Conservation (phyloP, 2,888 invertebrate genomes). For the Harmothoe impar region DNA sequence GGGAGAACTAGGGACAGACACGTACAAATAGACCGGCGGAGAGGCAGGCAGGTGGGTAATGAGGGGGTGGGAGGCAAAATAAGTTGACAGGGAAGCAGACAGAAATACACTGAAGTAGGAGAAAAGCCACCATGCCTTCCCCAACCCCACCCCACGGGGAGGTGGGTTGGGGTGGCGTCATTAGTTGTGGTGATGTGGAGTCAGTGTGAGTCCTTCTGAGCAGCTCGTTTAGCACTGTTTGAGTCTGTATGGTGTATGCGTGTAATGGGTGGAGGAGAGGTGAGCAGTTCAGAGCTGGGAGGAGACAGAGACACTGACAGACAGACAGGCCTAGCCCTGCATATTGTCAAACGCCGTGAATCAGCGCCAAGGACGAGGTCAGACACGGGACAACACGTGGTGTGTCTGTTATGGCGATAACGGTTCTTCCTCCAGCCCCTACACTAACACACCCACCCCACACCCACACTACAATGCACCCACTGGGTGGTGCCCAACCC, state of each 20-base stretch:
- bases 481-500: background rate
- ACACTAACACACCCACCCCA: background rate
- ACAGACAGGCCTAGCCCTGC: background rate
- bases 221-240: background rate
- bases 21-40: no score
- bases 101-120: no score
- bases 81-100: background rate
- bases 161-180: no score
- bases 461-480: background rate
- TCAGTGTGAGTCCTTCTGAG: no score
- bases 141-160: no score
- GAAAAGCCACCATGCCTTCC: no score
- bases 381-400: background rate
- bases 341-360: conserved; percentile 27
- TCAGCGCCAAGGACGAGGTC: background rate
- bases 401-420: conserved; percentile 25
- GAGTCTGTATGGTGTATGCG: background rate
- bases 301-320: background rate
- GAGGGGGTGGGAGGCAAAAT: background rate
- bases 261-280: background rate
- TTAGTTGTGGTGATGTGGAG: no score
- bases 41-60: background rate
- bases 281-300: background rate
- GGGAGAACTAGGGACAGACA: no score
- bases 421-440: background rate